phyloP scores from a whole-genome alignment of 2,113 vertebrate species.

The Misgurnus anguillicaudatus region DNA sequence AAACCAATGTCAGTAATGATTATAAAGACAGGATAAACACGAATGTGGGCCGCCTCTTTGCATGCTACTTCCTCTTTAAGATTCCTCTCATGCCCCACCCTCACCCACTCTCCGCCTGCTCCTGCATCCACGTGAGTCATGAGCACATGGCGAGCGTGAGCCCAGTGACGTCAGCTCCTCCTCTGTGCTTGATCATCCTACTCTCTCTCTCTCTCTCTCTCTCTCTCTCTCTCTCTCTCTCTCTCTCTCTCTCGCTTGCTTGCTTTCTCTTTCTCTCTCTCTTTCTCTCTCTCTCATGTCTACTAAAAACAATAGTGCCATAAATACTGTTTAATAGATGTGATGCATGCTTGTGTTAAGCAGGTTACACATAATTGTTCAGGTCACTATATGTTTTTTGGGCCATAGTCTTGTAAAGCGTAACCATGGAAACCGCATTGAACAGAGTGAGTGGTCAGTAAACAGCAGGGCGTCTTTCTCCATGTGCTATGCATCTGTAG shows the following conservation, averaged over 20 bases:
- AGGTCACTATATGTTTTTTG: background rate
- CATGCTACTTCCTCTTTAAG: background rate
- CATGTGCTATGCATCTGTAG: background rate
- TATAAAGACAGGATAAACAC: slow-evolving; percentile 17
- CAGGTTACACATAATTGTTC: slow-evolving; percentile 16
- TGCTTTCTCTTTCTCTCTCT: background rate
- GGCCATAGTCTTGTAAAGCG: background rate
- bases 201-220: slow-evolving; percentile 28
- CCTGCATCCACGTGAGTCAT: slow-evolving; percentile 66
- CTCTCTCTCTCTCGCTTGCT: slow-evolving; percentile 37
- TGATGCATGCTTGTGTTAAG: slow-evolving; percentile 27
- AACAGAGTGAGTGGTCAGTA: slow-evolving; percentile 10
- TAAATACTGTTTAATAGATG: background rate
- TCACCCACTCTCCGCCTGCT: slow-evolving; percentile 46
- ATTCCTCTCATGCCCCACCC: slow-evolving; percentile 6
- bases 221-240: too few species aligned
- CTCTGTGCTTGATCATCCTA: slow-evolving; percentile 34
- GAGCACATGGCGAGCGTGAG: slow-evolving; percentile 75
- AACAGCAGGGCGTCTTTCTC: slow-evolving; percentile 25
- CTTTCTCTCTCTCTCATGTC: slow-evolving; percentile 10
- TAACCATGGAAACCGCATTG: background rate
- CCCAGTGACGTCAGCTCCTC: slow-evolving; percentile 61
- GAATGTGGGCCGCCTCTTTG: background rate
- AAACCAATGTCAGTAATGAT: slow-evolving; percentile 6
- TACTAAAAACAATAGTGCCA: background rate